Evolutionary conservation across 2,888 invertebrate species (phyloP), one percentile per base, ranked within the genome.

Genomic region (Epinotia demarniana): DNA sequence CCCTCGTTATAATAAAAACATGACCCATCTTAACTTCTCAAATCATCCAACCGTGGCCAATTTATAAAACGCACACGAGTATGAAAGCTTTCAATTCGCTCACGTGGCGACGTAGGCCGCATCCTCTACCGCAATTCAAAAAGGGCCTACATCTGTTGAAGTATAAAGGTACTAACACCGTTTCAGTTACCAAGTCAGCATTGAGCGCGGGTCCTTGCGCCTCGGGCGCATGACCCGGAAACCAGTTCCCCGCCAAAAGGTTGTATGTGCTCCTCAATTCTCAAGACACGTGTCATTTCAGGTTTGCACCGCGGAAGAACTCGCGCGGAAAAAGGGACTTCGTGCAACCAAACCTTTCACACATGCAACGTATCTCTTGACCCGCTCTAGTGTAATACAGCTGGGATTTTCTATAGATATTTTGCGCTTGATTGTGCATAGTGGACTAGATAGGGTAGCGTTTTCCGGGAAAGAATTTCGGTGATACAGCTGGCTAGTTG

Each of bases 311-410:
- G 80, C 2, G 13, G 19, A 83, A 78, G 82, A 84, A 82, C 81
- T 83, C 81, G 79, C 77, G 78, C 81, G 83, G 81, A 86, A 84
- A 85, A 83, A 78, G 80, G 84, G 82, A 82, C 81, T 80, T 81
- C 81, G 81, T 81, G 81, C 80, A 80, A 75, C 78, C 78, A n/a
- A 69, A 58, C 63, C 74, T 74, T 74, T 69, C 70, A 74, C 72
- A 72, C 74, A 23, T 69, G 74, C 74, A 64, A 19, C 58, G 64
- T 75, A 75, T 75, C 75, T 75, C 75, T 75, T 71, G 75, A 75
- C 75, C 75, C 64, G 58, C 11, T 43, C 8, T 43, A 8, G 43
- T 58, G 43, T 43, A 33, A 18, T 46, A 18, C 23, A 39, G 64
- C 60, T 53, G 64, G 70, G 53, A 61, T 70, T 64, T 75, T 71